A percentile compares a stretch with the other conserved stretches of the same genome.
Evolutionary conservation across 2,888 invertebrate species (phyloP).

Genomic region (Tridacna gigas): DNA sequence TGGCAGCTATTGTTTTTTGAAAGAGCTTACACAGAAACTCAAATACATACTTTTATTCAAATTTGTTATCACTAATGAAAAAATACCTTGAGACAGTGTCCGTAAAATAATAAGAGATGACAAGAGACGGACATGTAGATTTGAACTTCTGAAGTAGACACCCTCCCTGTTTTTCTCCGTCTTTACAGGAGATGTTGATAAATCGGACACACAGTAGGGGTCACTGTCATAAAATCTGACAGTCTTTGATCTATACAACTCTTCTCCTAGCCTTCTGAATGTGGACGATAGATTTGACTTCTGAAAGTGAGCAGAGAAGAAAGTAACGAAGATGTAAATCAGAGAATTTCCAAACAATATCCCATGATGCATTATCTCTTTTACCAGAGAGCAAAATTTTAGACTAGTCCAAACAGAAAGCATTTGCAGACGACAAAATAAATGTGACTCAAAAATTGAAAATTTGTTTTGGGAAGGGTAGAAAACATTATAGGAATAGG

Average conservation of each 20-base stretch:
- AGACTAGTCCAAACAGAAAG: too few species aligned
- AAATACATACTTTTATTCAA: too few species aligned
- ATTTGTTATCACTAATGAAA: neutral
- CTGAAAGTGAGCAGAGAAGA: constrained; percentile 42
- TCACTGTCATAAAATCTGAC: constrained; percentile 68
- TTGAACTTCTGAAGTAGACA: constrained; percentile 79
- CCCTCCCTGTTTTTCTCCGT: constrained; percentile 74
- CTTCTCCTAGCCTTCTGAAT: constrained; percentile 82
- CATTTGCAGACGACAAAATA: too few species aligned
- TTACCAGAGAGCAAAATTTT: too few species aligned
- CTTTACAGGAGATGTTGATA: constrained; percentile 59
- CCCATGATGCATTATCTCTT: too few species aligned
- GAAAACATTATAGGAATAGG: too few species aligned
- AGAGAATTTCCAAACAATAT: neutral
- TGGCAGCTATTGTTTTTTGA: too few species aligned
- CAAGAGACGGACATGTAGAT: constrained; percentile 79
- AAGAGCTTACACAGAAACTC: too few species aligned
- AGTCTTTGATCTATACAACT: constrained; percentile 78
- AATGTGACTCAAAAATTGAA: too few species aligned
- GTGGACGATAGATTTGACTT: constrained; percentile 81
- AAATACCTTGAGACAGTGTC: constrained; percentile 81
- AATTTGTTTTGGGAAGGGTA: too few species aligned
- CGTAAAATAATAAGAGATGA: constrained; percentile 82
- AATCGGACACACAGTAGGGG: constrained; percentile 45
- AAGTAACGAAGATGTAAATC: neutral